phyloP scores from a whole-genome alignment of 2,797 vertebrate genomes.

The Cuculus canorus region DNA sequence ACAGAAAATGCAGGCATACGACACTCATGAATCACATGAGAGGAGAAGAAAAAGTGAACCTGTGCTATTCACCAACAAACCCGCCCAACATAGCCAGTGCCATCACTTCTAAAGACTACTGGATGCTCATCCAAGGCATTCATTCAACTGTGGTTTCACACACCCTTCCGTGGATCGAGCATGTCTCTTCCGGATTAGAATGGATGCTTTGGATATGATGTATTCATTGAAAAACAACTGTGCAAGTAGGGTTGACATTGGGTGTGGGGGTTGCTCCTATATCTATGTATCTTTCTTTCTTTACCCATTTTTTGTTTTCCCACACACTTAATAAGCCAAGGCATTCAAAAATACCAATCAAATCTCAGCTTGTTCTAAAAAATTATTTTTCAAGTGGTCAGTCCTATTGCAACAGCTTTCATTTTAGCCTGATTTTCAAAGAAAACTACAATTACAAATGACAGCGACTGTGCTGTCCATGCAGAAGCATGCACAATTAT shows the following conservation, averaged over 20 bases:
- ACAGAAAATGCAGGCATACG: not conserved
- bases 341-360: not conserved
- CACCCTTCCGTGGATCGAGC: not conserved
- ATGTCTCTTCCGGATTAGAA: not conserved
- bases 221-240: not conserved
- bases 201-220: fast-evolving
- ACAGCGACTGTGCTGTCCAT: not conserved
- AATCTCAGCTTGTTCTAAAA: not conserved
- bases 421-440: not conserved
- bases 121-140: too few species aligned
- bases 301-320: not conserved
- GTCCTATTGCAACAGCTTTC: not conserved
- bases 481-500: not conserved
- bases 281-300: not conserved
- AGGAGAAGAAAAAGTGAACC: not conserved
- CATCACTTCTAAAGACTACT: not conserved
- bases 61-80: fast-evolving
- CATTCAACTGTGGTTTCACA: fast-evolving
- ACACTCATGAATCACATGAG: not conserved
- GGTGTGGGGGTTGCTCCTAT: not conserved
- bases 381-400: not conserved
- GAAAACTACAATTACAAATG: not conserved
- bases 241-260: not conserved
- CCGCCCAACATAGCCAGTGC: not conserved
- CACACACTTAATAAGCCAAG: not conserved